phyloP scores from a whole-genome alignment of 2,888 invertebrate genomes.

The Parnassius apollo region DNA sequence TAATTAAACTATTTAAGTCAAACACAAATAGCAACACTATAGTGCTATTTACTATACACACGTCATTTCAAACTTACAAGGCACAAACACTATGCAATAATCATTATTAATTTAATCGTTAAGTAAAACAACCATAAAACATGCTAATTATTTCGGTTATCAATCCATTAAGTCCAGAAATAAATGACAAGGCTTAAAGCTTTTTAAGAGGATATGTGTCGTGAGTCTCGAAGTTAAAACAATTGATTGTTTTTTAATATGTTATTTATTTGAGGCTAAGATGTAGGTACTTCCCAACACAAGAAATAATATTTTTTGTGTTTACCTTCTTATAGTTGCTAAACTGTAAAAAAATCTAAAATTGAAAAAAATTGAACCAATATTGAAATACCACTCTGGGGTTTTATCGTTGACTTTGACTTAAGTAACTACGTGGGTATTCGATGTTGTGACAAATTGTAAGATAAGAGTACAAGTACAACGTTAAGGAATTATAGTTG shows the following conservation, averaged over 20 bases:
- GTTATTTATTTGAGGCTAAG: too few species aligned
- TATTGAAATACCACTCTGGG: background rate
- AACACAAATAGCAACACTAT: background rate
- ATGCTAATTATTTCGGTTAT: conserved; percentile 65
- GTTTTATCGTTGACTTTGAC: conserved; percentile 18
- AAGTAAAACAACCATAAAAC: conserved; percentile 37
- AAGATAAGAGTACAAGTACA: conserved; percentile 55
- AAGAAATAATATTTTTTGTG: too few species aligned
- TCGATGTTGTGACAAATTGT: conserved; percentile 72
- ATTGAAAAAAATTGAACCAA: too few species aligned
- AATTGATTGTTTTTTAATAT: too few species aligned
- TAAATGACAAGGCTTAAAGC: conserved; percentile 75
- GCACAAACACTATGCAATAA: background rate
- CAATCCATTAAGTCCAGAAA: conserved; percentile 73
- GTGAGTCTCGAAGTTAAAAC: conserved; percentile 58
- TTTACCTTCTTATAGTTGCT: too few species aligned
- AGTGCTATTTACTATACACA: background rate
- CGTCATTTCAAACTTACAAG: conserved; percentile 4
- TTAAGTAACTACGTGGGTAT: conserved; percentile 55
- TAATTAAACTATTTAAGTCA: background rate
- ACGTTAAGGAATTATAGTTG: conserved; percentile 10
- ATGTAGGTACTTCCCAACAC: too few species aligned
- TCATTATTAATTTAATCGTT: conserved; percentile 25
- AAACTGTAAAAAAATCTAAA: too few species aligned
- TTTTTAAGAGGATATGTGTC: conserved; percentile 72